Evolutionary conservation across 1,140 invertebrate genomes (phyloP).

Genomic region (Pogonomyrmex barbatus): DNA sequence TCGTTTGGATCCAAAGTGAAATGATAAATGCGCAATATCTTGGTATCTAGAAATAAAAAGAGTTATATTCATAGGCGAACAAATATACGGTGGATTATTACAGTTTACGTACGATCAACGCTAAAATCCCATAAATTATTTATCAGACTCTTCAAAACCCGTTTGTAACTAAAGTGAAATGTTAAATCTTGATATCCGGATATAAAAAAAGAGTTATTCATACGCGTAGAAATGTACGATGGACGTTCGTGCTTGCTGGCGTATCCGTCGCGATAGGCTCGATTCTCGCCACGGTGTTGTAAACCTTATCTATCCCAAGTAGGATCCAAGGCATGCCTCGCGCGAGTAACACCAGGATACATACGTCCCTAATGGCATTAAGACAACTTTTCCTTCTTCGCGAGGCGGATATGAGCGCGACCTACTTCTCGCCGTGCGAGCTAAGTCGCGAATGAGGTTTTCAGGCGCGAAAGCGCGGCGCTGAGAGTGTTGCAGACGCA

Average conservation of each 20-base stretch:
- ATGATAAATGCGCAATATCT: neutral
- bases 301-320: slow-evolving; percentile 50
- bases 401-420: neutral
- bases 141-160: too few species aligned
- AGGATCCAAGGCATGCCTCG: slow-evolving; percentile 2
- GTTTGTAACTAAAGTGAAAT: too few species aligned
- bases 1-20: neutral
- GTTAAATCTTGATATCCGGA: too few species aligned
- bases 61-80: too few species aligned
- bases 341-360: slow-evolving; percentile 2
- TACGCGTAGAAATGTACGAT: neutral
- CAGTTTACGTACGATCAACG: too few species aligned
- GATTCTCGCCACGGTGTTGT: slow-evolving; percentile 35
- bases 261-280: slow-evolving; percentile 48
- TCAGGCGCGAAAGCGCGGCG: slow-evolving; percentile 9
- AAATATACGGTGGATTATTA: too few species aligned
- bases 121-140: too few species aligned
- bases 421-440: slow-evolving; percentile 10
- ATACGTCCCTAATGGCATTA: slow-evolving; percentile 57
- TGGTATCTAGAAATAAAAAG: too few species aligned
- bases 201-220: neutral
- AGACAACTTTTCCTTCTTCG: slow-evolving; percentile 45
- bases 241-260: slow-evolving; percentile 34
- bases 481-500: neutral
- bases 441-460: slow-evolving; percentile 20